phyloP scores from a whole-genome alignment of 92 coral and sea anemone genomes.

The Montipora capitata region DNA sequence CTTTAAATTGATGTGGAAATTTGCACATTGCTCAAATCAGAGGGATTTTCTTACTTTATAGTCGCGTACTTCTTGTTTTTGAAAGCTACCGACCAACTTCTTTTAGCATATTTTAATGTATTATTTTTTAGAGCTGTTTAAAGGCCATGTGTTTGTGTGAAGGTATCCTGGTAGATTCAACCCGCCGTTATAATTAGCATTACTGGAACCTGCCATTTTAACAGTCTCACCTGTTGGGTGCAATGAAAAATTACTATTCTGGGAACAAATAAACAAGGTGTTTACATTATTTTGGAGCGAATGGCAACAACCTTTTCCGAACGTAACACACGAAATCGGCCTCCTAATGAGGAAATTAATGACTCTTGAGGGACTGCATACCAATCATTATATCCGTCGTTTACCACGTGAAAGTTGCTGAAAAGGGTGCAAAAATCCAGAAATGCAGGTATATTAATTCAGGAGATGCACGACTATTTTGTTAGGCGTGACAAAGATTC shows the following conservation, averaged over 20 bases:
- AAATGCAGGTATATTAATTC: too few species aligned
- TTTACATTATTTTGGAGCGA: not conserved
- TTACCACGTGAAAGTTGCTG: too few species aligned
- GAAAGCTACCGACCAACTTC: not conserved
- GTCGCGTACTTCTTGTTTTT: not conserved
- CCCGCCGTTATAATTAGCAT: conserved; percentile 22
- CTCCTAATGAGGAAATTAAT: too few species aligned
- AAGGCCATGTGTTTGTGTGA: conserved; percentile 28
- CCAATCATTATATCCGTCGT: too few species aligned
- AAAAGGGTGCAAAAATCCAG: too few species aligned
- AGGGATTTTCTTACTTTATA: not conserved
- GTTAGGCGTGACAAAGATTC: too few species aligned
- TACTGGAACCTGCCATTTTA: conserved; percentile 41
- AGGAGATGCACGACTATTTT: too few species aligned
- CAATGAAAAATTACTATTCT: not conserved
- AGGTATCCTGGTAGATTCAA: conserved; percentile 4
- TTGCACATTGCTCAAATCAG: not conserved
- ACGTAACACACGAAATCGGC: too few species aligned
- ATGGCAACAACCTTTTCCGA: too few species aligned
- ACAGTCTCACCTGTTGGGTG: conserved; percentile 37
- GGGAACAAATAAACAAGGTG: conserved; percentile 8
- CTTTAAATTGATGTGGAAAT: not conserved
- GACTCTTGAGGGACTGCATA: too few species aligned
- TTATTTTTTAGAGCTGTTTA: conserved; percentile 24
- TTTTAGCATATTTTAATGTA: not conserved